Base-by-base conservation (phyloP, 2,797 vertebrate genomes). In the Sebastes cheni region DNA sequence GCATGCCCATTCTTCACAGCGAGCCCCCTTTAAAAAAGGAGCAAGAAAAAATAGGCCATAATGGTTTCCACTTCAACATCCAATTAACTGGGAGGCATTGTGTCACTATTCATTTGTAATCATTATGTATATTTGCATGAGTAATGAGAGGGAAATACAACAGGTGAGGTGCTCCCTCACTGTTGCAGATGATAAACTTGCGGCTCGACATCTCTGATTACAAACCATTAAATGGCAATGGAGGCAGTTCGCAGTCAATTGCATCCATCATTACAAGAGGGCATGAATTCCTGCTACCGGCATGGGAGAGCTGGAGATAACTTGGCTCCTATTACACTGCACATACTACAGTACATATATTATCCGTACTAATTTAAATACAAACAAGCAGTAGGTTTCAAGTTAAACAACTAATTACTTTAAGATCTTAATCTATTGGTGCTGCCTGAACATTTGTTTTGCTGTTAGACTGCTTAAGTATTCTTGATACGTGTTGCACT, bases 91-190 rank as follows among this genome's bases (percentile, higher is more conserved):
- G 72, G 65, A 86, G 83, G 69, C 66, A 72, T 83, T 60, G 68
- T 89, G 91, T 89, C 86, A 89, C 75, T 84, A 67, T 89, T 88
- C 81, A 91, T 93, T 91, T 92, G 83, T 79, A 86, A 82, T 89
- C 86, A 86, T 94, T 89, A 85, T 81, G 85, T 74, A 46, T 88
- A 88, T 91, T 91, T 89, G 77, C 83, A 90, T 91, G 87, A 82
- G 61, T 89, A 89, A 95, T 88, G 86, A 89, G 74, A 74, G 64
- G 50, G 58, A 70, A 83, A 78, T 83, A 87, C 73, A 93, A 87
- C 91, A 93, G 92, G 90, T 93, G 87, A 93, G 77, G 39, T 52
- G 59, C 81, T 89, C 72, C 65, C 34, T 88, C 72, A 70, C 74
- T 72, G 83, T 75, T 81, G 80, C 22, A 27, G 82, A 88, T 93